Evolutionary conservation across 2,888 invertebrate genomes (phyloP).

Genomic region (Cosmopolites sordidus): DNA sequence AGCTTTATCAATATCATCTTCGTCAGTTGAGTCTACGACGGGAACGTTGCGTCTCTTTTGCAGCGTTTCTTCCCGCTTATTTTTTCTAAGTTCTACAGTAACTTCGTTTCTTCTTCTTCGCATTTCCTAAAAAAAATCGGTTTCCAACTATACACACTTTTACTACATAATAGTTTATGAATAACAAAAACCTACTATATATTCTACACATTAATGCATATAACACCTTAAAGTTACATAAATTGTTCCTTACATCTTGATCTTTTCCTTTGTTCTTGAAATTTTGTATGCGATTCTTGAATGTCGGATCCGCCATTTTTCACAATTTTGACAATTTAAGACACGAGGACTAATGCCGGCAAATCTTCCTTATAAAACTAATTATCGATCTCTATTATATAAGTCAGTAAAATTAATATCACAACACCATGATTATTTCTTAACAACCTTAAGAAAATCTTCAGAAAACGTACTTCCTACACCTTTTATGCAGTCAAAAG

Average conservation of each 20-base stretch:
- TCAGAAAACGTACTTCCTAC: too few species aligned
- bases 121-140: slow-evolving; percentile 73
- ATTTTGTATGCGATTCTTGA: slow-evolving; percentile 84
- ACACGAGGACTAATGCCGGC: slow-evolving; percentile 31
- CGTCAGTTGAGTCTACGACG: slow-evolving; percentile 77
- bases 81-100: slow-evolving; percentile 94
- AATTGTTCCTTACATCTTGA: slow-evolving; percentile 77
- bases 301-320: slow-evolving; percentile 62
- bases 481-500: background rate
- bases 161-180: too few species aligned
- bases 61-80: slow-evolving; percentile 95
- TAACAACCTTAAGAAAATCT: background rate
- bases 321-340: slow-evolving; percentile 33
- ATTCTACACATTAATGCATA: too few species aligned
- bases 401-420: background rate
- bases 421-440: slow-evolving; percentile 1
- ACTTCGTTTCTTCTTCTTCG: slow-evolving; percentile 94
- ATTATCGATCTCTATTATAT: too few species aligned
- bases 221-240: too few species aligned
- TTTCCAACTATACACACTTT: background rate
- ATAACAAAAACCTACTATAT: too few species aligned
- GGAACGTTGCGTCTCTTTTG: slow-evolving; percentile 96
- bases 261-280: slow-evolving; percentile 99
- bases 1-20: slow-evolving; percentile 68
- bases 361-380: too few species aligned